A percentile compares a stretch with the other conserved stretches of the same genome.
Evolutionary conservation across 1,140 invertebrate species (phyloP).

Genomic region (Spodoptera frugiperda): DNA sequence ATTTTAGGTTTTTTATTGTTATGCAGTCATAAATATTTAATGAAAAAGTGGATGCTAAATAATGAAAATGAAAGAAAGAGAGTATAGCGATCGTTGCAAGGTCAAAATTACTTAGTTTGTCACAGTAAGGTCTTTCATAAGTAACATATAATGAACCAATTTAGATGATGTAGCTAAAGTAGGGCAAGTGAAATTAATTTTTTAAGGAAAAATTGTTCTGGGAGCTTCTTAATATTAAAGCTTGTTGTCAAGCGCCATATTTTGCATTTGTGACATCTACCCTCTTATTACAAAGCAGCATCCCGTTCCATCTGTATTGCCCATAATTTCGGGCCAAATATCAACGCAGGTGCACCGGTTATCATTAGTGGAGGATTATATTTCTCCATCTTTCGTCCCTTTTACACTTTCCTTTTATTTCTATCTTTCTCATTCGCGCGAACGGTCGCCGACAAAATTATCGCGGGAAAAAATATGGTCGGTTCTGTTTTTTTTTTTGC

Average conservation of each 20-base stretch:
- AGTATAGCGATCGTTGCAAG: too few relatives aligned
- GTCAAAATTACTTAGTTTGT: background rate
- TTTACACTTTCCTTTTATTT: conserved; percentile 47
- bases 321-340: conserved; percentile 70
- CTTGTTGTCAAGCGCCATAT: conserved; percentile 27
- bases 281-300: conserved; percentile 49
- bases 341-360: conserved; percentile 76
- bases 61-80: too few relatives aligned
- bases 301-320: conserved; percentile 59
- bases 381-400: conserved; percentile 62
- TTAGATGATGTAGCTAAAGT: too few relatives aligned
- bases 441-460: conserved; percentile 55
- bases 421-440: conserved; percentile 51
- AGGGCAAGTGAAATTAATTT: conserved; percentile 13
- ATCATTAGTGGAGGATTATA: conserved; percentile 76
- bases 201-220: conserved; percentile 44
- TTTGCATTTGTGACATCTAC: conserved; percentile 42
- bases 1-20: too few relatives aligned
- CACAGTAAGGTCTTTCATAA: too few relatives aligned
- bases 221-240: conserved; percentile 7
- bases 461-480: conserved; percentile 48
- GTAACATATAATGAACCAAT: too few relatives aligned
- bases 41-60: too few relatives aligned
- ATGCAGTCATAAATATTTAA: too few relatives aligned
- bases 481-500: conserved; percentile 48